Conservation (phyloP, 2,888 invertebrate genomes). For the Mallateleia sp. region DNA sequence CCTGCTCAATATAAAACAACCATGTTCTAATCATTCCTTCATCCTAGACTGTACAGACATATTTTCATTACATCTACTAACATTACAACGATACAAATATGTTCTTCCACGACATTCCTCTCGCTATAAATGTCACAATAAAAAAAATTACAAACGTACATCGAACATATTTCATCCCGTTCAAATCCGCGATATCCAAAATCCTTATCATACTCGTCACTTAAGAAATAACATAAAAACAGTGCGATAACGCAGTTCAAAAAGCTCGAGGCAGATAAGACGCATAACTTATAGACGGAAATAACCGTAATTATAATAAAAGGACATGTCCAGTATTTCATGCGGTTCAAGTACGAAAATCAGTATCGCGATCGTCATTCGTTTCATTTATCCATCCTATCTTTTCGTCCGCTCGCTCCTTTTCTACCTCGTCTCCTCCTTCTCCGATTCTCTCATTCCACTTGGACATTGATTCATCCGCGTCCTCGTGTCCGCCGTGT, state of each 20-base stretch:
- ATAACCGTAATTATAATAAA: slow-evolving; percentile 68
- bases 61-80: no score
- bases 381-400: slow-evolving; percentile 71
- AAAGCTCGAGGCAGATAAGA: slow-evolving; percentile 33
- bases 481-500: slow-evolving; percentile 81
- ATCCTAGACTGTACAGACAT: no score
- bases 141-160: not conserved
- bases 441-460: slow-evolving; percentile 77
- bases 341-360: slow-evolving; percentile 62
- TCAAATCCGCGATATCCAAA: not conserved
- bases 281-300: slow-evolving; percentile 56
- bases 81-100: no score
- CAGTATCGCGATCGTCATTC: slow-evolving; percentile 70
- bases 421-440: slow-evolving; percentile 49
- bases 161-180: not conserved
- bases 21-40: no score
- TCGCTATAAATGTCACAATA: no score
- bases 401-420: slow-evolving; percentile 47
- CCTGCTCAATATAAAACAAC: no score
- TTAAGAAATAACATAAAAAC: slow-evolving; percentile 10
- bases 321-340: slow-evolving; percentile 64
- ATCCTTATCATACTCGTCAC: not conserved
- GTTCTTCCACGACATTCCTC: no score
- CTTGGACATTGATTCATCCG: slow-evolving; percentile 87
- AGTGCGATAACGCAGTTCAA: slow-evolving; percentile 4